These are phyloP conservation scores for Manduca sexta DNA, from an alignment of 1,140 invertebrate species.

Conservation along the genomic window DNA sequence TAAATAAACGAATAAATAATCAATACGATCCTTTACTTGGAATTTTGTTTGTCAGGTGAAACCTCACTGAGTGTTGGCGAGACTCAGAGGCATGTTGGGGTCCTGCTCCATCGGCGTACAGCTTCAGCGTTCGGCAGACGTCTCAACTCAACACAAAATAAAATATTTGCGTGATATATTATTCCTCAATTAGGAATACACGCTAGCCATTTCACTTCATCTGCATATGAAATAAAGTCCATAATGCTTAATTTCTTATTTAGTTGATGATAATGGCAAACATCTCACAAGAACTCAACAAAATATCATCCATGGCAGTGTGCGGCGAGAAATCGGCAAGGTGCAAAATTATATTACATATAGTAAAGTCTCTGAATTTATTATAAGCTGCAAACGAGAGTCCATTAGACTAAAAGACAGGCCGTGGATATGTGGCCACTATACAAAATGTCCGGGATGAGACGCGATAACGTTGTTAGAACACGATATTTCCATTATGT, in stretches of 20 bases:
- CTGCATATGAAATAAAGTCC: slow-evolving; percentile 16
- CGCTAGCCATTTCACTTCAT: slow-evolving; percentile 22
- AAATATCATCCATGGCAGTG: slow-evolving; percentile 7
- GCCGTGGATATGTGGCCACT: slow-evolving; percentile 58
- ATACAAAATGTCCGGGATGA: slow-evolving; percentile 71
- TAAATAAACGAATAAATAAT: too few relatives aligned
- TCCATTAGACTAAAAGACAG: slow-evolving; percentile 51
- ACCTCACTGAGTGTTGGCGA: slow-evolving; percentile 55
- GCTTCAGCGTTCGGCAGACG: slow-evolving; percentile 13
- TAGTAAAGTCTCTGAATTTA: slow-evolving; percentile 40
- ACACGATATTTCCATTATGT: slow-evolving; percentile 73
- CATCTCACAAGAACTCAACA: background rate
- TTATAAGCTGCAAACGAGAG: slow-evolving; percentile 42
- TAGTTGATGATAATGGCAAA: slow-evolving; percentile 6
- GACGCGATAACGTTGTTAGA: slow-evolving; percentile 69
- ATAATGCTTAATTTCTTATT: slow-evolving; percentile 27
- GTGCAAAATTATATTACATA: slow-evolving; percentile 48
- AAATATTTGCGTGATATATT: slow-evolving; percentile 19
- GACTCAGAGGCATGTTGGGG: slow-evolving; percentile 17
- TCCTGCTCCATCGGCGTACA: slow-evolving; percentile 12
- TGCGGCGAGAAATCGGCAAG: slow-evolving; percentile 33
- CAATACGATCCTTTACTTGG: too few relatives aligned
- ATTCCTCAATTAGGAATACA: slow-evolving; percentile 9
- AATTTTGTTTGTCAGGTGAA: slow-evolving; percentile 39
- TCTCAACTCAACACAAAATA: slow-evolving; percentile 18